phyloP scores from a whole-genome alignment of 1,140 invertebrate genomes.

The Zaprionus tsacasi region DNA sequence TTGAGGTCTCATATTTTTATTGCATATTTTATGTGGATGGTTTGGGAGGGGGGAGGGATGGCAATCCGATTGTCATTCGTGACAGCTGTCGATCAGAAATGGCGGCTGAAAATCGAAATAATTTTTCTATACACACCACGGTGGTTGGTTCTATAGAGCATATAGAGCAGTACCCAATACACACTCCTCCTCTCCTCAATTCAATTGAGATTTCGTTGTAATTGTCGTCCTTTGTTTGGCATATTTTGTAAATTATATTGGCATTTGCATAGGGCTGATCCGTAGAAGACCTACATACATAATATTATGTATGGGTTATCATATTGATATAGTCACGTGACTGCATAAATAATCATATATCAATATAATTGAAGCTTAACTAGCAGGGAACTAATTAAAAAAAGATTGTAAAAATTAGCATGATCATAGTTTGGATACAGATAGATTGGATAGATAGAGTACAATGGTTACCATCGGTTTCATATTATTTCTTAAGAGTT shows the following conservation, averaged over 20 bases:
- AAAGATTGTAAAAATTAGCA: not conserved
- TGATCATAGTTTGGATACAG: no score
- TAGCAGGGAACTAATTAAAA: not conserved
- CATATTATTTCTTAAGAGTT: no score
- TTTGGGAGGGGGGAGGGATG: not conserved
- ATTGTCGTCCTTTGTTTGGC: slow-evolving; percentile 76
- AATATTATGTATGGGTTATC: slow-evolving; percentile 7
- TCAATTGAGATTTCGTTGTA: slow-evolving; percentile 56
- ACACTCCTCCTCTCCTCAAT: slow-evolving; percentile 7
- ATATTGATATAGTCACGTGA: slow-evolving; percentile 26
- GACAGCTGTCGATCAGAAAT: slow-evolving; percentile 81
- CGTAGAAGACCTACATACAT: not conserved
- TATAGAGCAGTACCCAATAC: no score
- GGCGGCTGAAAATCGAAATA: slow-evolving; percentile 69
- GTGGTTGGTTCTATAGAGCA: slow-evolving; percentile 52
- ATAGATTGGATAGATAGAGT: no score
- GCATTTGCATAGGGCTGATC: slow-evolving; percentile 57
- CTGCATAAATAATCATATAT: not conserved
- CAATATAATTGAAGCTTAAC: not conserved
- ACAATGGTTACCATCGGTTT: no score
- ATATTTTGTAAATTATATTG: slow-evolving; percentile 72
- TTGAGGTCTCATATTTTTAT: slow-evolving; percentile 72
- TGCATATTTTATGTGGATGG: slow-evolving; percentile 64
- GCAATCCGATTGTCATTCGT: slow-evolving; percentile 79
- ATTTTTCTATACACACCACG: slow-evolving; percentile 19